phyloP scores from a whole-genome alignment of 2,113 vertebrate species.

The Scartelaos histophorus region DNA sequence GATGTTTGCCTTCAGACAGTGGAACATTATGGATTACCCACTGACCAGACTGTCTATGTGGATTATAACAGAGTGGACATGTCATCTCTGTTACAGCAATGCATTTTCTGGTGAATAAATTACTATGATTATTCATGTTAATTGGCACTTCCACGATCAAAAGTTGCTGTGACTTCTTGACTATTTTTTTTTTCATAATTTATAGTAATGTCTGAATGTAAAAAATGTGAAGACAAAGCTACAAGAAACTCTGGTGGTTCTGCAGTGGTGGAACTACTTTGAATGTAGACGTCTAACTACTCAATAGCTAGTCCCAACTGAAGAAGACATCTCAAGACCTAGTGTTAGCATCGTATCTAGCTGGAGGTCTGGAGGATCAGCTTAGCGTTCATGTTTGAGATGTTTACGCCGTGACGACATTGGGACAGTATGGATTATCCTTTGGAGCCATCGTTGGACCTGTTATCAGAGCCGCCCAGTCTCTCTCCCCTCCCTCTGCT shows the following conservation, averaged over 20 bases:
- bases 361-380: not conserved
- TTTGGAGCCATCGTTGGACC: constrained; percentile 15
- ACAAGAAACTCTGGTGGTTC: too few species aligned
- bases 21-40: not conserved
- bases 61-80: not conserved
- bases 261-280: too few species aligned
- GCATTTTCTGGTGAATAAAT: not conserved
- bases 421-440: constrained; percentile 52
- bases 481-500: constrained; percentile 55
- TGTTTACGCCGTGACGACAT: not conserved
- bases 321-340: not conserved
- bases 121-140: not conserved
- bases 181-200: too few species aligned
- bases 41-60: not conserved
- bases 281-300: too few species aligned
- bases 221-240: too few species aligned
- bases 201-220: too few species aligned
- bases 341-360: not conserved
- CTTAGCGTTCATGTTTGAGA: not conserved
- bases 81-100: not conserved
- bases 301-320: too few species aligned
- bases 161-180: too few species aligned
- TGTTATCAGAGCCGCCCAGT: constrained; percentile 41
- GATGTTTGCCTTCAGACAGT: not conserved
- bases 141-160: not conserved